These are phyloP conservation scores for Clitarchus hookeri DNA, from an alignment of 2,888 invertebrate species.

Conservation along the genomic window DNA sequence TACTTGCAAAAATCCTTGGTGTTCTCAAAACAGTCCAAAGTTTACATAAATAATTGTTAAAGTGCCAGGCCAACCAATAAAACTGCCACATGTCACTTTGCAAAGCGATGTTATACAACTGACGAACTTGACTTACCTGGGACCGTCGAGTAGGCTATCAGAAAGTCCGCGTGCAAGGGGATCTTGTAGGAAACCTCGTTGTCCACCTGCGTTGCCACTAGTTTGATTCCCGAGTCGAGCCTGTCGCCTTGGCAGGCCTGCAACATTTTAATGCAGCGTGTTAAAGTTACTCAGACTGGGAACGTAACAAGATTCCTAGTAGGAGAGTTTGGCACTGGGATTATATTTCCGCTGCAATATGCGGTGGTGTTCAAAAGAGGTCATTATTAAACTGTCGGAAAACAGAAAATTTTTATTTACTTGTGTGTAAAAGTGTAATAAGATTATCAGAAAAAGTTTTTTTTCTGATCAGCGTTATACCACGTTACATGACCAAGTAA, in stretches of 20 bases:
- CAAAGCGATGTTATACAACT: neutral
- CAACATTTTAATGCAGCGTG: constrained; percentile 48
- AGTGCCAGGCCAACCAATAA: neutral
- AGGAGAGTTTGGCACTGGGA: too few relatives aligned
- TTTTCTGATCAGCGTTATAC: too few relatives aligned
- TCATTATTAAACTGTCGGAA: too few relatives aligned
- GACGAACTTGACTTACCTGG: constrained; percentile 67
- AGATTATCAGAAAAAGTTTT: too few relatives aligned
- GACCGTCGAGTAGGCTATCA: constrained; percentile 92
- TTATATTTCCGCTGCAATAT: too few relatives aligned
- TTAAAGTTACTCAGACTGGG: too few relatives aligned
- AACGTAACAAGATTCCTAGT: too few relatives aligned
- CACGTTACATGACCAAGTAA: too few relatives aligned
- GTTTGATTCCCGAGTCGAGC: constrained; percentile 75
- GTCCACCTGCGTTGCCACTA: constrained; percentile 77
- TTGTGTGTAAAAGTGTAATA: too few relatives aligned
- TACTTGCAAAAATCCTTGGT: too few relatives aligned
- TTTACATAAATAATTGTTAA: neutral
- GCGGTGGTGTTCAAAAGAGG: too few relatives aligned
- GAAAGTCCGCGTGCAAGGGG: constrained; percentile 90
- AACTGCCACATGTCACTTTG: neutral
- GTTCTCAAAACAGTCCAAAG: neutral
- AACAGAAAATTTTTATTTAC: too few relatives aligned
- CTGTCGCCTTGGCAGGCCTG: constrained; percentile 94
- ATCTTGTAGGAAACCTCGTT: constrained; percentile 76